Percentiles rank a stretch among this genome's conserved stretches.
Conservation (phyloP, 2,888 invertebrate genomes). For the Macaria liturata region DNA sequence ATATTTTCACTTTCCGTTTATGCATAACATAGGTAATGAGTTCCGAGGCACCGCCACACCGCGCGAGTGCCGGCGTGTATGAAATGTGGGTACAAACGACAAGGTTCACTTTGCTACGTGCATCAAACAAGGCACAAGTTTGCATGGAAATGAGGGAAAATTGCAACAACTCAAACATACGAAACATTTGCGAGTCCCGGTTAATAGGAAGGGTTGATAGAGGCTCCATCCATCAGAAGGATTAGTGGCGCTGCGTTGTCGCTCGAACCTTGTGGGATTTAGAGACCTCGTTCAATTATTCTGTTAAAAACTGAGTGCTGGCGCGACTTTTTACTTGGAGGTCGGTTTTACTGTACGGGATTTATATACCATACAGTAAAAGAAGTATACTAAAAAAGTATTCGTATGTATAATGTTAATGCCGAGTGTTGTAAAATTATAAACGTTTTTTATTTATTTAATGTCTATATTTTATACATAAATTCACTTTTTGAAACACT, state of each 20-base stretch:
- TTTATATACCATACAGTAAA: no score
- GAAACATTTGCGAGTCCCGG: constrained; percentile 27
- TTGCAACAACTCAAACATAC: constrained; percentile 27
- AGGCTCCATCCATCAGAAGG: constrained; percentile 53
- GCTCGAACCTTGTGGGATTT: constrained; percentile 53
- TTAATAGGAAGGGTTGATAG: constrained; percentile 41
- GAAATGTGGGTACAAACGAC: constrained; percentile 7
- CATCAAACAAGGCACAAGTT: constrained; percentile 20
- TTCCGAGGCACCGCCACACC: not conserved
- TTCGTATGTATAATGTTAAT: no score
- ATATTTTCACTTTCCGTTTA: not conserved
- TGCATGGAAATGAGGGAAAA: constrained; percentile 26
- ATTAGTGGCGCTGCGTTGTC: constrained; percentile 51
- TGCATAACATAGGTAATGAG: not conserved
- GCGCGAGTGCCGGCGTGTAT: not conserved
- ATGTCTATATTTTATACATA: constrained; percentile 64
- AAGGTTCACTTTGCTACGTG: constrained; percentile 16
- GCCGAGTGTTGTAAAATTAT: no score
- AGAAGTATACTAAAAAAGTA: no score
- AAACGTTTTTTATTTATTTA: no score
- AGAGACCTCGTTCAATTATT: constrained; percentile 49
- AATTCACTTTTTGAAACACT: constrained; percentile 78
- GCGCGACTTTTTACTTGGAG: constrained; percentile 17
- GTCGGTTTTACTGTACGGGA: no score
- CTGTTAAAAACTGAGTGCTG: constrained; percentile 40